phyloP scores from a whole-genome alignment of 2,888 invertebrate genomes.

The Norana najaformis region DNA sequence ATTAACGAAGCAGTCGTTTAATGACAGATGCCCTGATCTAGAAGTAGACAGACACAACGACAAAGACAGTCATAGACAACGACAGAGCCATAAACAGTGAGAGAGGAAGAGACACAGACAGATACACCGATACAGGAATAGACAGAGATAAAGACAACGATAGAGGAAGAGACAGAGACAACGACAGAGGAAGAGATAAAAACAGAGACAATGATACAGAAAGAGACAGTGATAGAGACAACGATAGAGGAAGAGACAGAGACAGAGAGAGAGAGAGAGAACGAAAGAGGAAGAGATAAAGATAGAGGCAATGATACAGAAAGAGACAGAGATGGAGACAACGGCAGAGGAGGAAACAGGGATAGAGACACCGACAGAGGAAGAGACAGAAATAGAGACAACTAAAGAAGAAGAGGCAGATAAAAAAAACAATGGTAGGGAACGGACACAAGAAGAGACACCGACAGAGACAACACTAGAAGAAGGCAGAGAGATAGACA shows the following conservation, averaged over 20 bases:
- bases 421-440: too few species aligned
- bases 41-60: neutral
- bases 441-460: neutral
- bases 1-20: neutral
- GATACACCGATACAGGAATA: neutral
- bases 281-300: neutral
- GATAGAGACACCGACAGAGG: neutral
- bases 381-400: neutral
- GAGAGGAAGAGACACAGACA: neutral
- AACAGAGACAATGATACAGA: too few species aligned
- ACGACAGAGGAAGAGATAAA: too few species aligned
- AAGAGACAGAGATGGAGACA: neutral
- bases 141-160: neutral
- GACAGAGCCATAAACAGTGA: neutral
- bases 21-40: neutral
- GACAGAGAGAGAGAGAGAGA: neutral
- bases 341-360: neutral
- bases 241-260: neutral
- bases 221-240: neutral
- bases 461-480: too few species aligned
- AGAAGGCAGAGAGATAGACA: too few species aligned
- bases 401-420: neutral
- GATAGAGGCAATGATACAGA: neutral
- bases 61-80: neutral
- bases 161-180: neutral